Evolutionary conservation across 1,140 invertebrate genomes (phyloP).

Genomic region (Cotesia typhae): DNA sequence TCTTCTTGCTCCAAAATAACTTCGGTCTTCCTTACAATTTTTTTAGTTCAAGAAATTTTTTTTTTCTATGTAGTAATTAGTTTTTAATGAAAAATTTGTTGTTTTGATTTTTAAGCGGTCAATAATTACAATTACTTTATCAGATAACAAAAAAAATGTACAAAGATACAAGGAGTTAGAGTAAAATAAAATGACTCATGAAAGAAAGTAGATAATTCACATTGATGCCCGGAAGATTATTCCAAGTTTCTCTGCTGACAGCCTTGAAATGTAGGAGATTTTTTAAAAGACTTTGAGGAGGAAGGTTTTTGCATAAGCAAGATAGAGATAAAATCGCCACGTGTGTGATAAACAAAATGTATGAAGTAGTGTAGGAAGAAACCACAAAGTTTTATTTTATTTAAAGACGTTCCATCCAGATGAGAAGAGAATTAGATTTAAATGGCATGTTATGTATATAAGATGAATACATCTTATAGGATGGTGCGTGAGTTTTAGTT

Average conservation of each 20-base stretch:
- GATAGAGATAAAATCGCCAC: background rate
- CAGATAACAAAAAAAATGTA: background rate
- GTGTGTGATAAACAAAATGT: background rate
- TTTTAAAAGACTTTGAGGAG: background rate
- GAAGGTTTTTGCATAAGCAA: constrained; percentile 13
- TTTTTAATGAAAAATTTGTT: too few relatives aligned
- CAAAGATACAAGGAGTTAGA: too few relatives aligned
- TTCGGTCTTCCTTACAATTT: too few relatives aligned
- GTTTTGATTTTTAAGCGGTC: too few relatives aligned
- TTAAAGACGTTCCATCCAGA: background rate
- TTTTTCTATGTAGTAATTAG: too few relatives aligned
- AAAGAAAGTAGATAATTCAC: background rate
- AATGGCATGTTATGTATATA: background rate
- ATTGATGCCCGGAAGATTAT: background rate
- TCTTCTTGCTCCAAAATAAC: too few relatives aligned
- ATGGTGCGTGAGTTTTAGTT: background rate
- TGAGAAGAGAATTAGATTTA: background rate
- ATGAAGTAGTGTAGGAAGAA: constrained; percentile 10
- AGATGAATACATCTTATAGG: background rate
- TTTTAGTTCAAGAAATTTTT: too few relatives aligned
- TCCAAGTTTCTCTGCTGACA: constrained; percentile 2
- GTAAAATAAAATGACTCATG: background rate
- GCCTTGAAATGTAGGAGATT: constrained; percentile 9
- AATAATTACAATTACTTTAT: too few relatives aligned
- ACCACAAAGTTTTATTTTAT: constrained; percentile 4